These are phyloP conservation scores for Stegastes partitus DNA, from an alignment of 2,113 vertebrate genomes.

Conservation along the genomic window DNA sequence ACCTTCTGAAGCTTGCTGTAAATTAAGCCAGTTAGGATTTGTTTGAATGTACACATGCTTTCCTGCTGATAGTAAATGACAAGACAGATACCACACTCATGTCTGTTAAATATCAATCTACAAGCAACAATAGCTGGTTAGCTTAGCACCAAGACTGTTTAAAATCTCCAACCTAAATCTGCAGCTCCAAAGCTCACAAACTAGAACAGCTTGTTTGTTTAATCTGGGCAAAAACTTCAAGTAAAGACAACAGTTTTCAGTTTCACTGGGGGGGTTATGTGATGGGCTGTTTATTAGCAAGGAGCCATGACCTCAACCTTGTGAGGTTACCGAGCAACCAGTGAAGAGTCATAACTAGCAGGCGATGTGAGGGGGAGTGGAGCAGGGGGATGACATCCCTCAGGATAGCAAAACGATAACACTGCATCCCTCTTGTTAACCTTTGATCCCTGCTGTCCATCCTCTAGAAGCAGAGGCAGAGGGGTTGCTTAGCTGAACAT, in stretches of 20 bases:
- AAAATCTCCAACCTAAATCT: no score
- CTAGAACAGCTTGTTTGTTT: background rate
- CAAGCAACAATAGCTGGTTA: background rate
- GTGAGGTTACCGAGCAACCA: conserved; percentile 5
- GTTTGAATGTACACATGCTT: background rate
- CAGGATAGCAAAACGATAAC: no score
- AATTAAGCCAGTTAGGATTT: conserved; percentile 5
- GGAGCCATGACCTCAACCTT: conserved; percentile 1
- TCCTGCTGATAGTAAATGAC: background rate
- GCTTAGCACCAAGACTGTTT: background rate
- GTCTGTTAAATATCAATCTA: background rate
- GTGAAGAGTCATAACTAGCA: background rate
- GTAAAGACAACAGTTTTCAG: accelerated
- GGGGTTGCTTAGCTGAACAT: no score
- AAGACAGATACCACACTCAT: background rate
- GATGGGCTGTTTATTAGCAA: background rate
- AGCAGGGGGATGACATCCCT: no score
- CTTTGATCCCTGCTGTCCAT: no score
- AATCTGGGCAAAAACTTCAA: background rate
- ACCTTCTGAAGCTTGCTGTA: background rate
- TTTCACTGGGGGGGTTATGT: background rate
- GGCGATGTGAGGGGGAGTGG: no score
- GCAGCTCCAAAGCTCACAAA: background rate
- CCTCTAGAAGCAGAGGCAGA: no score
- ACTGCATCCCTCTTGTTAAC: no score